These are phyloP conservation scores for Accipiter virgatus DNA, from an alignment of 2,113 vertebrate genomes.

Conservation along the genomic window DNA sequence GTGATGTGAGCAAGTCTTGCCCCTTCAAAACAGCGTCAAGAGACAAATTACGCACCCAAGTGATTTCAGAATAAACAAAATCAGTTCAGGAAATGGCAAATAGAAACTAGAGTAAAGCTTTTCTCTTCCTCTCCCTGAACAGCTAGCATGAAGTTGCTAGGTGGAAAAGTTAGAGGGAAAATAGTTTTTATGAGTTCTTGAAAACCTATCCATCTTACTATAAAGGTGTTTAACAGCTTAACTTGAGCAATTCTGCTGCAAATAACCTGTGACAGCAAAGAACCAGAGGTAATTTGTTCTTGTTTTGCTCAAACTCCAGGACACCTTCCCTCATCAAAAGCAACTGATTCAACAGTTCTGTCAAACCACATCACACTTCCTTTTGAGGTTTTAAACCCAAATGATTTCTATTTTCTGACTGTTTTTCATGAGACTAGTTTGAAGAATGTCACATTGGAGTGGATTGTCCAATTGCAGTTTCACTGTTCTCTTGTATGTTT, in stretches of 20 bases:
- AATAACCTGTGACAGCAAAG: neutral
- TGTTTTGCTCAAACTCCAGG: neutral
- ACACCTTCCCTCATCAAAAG: neutral
- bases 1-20: neutral
- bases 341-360: neutral
- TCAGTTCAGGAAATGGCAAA: neutral
- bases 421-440: neutral
- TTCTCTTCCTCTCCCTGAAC: neutral
- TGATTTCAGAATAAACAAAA: neutral
- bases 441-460: neutral
- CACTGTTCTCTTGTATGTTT: neutral
- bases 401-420: neutral
- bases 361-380: neutral
- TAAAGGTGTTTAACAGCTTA: neutral
- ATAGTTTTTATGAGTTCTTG: neutral
- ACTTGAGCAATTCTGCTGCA: neutral
- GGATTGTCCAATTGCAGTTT: neutral
- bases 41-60: neutral
- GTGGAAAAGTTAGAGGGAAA: neutral
- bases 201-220: neutral
- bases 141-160: neutral
- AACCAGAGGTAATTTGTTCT: neutral
- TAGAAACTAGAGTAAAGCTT: too few relatives aligned
- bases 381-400: neutral
- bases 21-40: neutral